Conservation (phyloP, 2,888 invertebrate species). For the Synergus laeviventris region DNA sequence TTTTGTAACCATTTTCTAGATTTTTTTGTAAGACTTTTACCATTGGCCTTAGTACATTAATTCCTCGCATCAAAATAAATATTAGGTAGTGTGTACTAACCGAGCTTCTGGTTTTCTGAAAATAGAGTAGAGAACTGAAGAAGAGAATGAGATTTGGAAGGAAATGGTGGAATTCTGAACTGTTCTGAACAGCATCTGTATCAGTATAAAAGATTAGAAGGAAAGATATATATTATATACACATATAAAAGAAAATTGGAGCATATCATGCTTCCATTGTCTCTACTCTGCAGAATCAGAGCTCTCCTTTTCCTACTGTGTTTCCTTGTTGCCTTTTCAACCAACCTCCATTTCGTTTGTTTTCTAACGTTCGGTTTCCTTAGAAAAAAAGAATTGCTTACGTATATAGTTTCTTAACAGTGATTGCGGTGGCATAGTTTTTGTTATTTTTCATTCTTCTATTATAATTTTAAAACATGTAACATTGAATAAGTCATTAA, state of each 20-base stretch:
- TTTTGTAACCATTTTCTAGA: too few relatives aligned
- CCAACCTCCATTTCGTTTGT: background rate
- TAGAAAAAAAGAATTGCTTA: too few relatives aligned
- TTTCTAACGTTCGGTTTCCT: too few relatives aligned
- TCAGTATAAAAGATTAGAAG: too few relatives aligned
- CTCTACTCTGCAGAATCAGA: background rate
- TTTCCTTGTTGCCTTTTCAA: constrained; percentile 1
- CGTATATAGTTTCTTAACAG: too few relatives aligned
- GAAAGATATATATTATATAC: background rate
- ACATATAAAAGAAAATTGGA: background rate
- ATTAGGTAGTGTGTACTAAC: background rate
- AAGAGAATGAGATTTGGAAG: background rate
- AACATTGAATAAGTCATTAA: too few relatives aligned
- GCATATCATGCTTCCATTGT: constrained; percentile 4
- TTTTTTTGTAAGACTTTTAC: too few relatives aligned
- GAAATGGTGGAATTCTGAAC: background rate
- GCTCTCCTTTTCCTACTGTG: background rate
- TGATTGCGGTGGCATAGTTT: too few relatives aligned
- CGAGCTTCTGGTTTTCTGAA: constrained; percentile 1
- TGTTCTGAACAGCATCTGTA: background rate
- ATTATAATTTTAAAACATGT: too few relatives aligned
- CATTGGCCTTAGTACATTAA: too few relatives aligned
- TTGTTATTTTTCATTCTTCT: too few relatives aligned
- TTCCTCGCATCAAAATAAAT: background rate
- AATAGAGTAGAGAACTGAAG: constrained; percentile 2